Conservation (phyloP, 2,888 invertebrate species). For the Athetis lepigone region DNA sequence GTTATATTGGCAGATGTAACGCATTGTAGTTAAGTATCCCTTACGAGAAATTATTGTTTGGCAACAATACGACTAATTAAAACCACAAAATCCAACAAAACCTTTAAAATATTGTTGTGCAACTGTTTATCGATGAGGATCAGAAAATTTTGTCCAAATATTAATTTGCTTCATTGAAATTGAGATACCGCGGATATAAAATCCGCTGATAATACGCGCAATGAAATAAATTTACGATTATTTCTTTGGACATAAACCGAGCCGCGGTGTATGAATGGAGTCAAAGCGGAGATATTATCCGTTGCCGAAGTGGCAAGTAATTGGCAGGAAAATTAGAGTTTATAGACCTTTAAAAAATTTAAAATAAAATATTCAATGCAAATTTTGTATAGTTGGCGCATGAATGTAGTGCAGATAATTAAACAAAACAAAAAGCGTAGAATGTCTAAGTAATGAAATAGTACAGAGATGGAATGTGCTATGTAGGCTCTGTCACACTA, state of each 20-base stretch:
- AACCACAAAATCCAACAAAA: constrained; percentile 75
- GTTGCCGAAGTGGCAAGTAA: constrained; percentile 62
- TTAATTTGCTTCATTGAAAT: constrained; percentile 70
- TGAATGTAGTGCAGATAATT: constrained; percentile 40
- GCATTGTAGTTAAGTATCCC: constrained; percentile 72
- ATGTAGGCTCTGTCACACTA: constrained; percentile 67
- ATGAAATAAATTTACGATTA: constrained; percentile 69
- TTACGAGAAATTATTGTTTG: constrained; percentile 75
- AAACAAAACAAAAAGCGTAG: constrained; percentile 51
- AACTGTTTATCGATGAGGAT: constrained; percentile 68
- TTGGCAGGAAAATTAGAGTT: constrained; percentile 63
- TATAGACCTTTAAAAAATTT: constrained; percentile 44
- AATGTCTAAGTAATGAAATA: constrained; percentile 66
- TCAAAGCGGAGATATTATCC: constrained; percentile 61
- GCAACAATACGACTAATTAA: constrained; percentile 87
- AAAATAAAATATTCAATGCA: constrained; percentile 26
- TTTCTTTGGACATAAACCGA: constrained; percentile 63
- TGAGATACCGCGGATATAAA: constrained; percentile 67
- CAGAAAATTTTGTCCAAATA: constrained; percentile 66
- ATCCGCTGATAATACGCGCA: constrained; percentile 61
- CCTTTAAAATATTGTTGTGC: constrained; percentile 74
- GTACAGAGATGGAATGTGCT: constrained; percentile 76
- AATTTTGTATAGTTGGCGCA: constrained; percentile 33
- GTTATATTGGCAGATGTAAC: constrained; percentile 78
- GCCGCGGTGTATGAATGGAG: constrained; percentile 65